phyloP scores from a whole-genome alignment of 2,797 vertebrate species.

The Taeniopygia guttata region DNA sequence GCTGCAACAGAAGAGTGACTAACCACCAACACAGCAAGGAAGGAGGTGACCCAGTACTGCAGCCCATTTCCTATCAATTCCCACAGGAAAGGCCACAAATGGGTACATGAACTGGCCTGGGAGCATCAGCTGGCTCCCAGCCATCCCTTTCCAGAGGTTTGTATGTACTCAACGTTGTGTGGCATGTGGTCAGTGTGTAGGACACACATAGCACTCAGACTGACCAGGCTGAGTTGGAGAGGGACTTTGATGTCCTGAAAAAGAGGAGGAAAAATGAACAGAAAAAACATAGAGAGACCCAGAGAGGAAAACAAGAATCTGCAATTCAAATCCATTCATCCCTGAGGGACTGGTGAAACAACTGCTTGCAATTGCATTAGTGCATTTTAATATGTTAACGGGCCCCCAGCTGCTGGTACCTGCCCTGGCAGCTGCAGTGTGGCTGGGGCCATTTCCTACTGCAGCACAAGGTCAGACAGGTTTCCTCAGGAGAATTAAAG shows the following conservation, averaged over 20 bases:
- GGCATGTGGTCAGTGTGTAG: rapidly evolving
- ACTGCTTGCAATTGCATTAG: slow-evolving; percentile 42
- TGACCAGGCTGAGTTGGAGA: neutral
- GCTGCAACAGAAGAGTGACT: neutral
- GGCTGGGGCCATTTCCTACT: neutral
- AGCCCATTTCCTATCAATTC: neutral
- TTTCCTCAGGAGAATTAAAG: neutral
- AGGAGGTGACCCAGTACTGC: neutral
- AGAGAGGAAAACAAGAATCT: slow-evolving; percentile 14
- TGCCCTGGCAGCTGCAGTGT: neutral
- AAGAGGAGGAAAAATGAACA: neutral
- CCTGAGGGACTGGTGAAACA: slow-evolving; percentile 21
- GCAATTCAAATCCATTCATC: slow-evolving; percentile 31
- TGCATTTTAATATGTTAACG: slow-evolving; percentile 43
- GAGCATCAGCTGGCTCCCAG: neutral
- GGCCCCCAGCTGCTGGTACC: slow-evolving; percentile 20
- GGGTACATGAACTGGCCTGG: neutral
- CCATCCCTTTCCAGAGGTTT: neutral
- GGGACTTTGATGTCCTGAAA: neutral
- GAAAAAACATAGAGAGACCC: neutral
- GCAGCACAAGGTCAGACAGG: neutral
- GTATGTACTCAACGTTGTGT: rapidly evolving
- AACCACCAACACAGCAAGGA: neutral
- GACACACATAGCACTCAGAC: neutral
- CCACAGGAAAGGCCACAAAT: neutral